Evolutionary conservation across 2,113 vertebrate species (phyloP).

Genomic region (Sapajus apella): DNA sequence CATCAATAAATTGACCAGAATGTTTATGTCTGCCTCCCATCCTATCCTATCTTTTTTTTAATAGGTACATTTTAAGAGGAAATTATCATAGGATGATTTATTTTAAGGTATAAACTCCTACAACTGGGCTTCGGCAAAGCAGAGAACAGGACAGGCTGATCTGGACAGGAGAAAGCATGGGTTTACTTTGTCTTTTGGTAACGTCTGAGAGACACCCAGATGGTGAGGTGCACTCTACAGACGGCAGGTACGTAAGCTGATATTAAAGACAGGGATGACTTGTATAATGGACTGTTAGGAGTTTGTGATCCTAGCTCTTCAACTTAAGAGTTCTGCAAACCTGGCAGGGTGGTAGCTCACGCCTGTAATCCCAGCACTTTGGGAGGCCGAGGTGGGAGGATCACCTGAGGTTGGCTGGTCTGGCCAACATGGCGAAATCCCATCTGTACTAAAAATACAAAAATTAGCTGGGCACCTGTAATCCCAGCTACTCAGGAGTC

Average conservation of each 20-base stretch:
- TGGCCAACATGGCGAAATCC: too few relatives aligned
- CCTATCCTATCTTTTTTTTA: background rate
- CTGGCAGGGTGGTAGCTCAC: fast-evolving
- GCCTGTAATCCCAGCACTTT: too few relatives aligned
- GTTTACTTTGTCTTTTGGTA: background rate
- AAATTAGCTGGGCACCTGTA: too few relatives aligned
- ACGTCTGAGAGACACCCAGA: background rate
- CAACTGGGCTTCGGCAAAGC: background rate
- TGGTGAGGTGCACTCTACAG: background rate
- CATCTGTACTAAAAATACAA: too few relatives aligned
- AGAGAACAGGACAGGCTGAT: background rate
- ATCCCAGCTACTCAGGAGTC: too few relatives aligned
- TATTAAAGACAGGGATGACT: background rate
- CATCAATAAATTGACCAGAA: background rate
- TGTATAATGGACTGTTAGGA: background rate
- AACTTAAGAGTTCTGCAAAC: background rate
- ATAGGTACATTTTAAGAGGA: background rate
- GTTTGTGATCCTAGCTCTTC: background rate
- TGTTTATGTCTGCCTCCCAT: background rate
- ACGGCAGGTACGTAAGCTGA: background rate
- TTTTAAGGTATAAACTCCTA: background rate
- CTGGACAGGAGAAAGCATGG: background rate
- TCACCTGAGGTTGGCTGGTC: too few relatives aligned
- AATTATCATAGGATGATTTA: background rate
- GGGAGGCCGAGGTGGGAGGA: too few relatives aligned